phyloP scores from a whole-genome alignment of 2,888 invertebrate species.

The Sinodicranocentrus sp. region DNA sequence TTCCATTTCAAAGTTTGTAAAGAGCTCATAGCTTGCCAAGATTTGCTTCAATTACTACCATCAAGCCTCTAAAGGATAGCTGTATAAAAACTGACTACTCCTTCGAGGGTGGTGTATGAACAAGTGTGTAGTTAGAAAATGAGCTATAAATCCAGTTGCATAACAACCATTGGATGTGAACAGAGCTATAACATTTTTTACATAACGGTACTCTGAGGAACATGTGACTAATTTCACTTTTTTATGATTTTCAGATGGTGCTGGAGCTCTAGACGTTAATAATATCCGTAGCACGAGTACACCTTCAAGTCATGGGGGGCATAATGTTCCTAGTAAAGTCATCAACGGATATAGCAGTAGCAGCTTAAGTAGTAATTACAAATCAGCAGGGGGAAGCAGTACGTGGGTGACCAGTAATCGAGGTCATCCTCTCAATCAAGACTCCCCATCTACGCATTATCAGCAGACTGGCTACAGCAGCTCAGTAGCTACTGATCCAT shows the following conservation, averaged over 20 bases:
- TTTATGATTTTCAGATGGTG: slow-evolving; percentile 33
- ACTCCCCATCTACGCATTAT: slow-evolving; percentile 47
- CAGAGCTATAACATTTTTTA: too few relatives aligned
- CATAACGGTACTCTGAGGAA: too few relatives aligned
- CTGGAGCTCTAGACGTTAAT: slow-evolving; percentile 24
- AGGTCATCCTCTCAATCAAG: slow-evolving; percentile 44
- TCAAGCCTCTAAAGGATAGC: too few relatives aligned
- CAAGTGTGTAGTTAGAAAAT: too few relatives aligned
- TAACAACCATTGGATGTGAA: too few relatives aligned
- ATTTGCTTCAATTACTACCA: too few relatives aligned
- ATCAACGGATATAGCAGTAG: slow-evolving; percentile 58
- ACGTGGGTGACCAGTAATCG: slow-evolving; percentile 45
- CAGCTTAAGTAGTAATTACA: slow-evolving; percentile 66
- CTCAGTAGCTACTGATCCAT: slow-evolving; percentile 66
- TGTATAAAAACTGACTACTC: too few relatives aligned
- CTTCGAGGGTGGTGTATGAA: too few relatives aligned
- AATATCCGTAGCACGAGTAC: slow-evolving; percentile 52
- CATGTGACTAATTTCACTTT: neutral
- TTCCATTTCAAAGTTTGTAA: too few relatives aligned
- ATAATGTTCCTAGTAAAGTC: slow-evolving; percentile 46
- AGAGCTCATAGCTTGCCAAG: too few relatives aligned
- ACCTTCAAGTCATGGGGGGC: slow-evolving; percentile 50
- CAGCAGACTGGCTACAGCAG: slow-evolving; percentile 57
- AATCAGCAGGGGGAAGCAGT: slow-evolving; percentile 54
- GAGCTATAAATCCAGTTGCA: too few relatives aligned